These are phyloP conservation scores for Hemicordylus capensis DNA, from an alignment of 2,113 vertebrate genomes.

Conservation along the genomic window DNA sequence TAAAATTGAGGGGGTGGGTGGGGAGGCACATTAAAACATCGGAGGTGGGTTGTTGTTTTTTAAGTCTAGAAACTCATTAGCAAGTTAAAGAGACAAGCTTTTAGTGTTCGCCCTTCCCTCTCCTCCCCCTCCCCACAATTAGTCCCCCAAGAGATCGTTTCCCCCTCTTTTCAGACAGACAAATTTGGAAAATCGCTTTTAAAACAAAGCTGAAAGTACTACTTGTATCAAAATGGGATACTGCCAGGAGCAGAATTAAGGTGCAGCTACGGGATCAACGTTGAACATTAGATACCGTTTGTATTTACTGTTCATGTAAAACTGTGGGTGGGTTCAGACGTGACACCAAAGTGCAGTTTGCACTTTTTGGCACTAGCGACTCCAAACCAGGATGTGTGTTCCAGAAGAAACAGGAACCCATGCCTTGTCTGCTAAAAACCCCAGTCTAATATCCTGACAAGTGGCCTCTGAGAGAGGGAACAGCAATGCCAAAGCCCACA, in stretches of 20 bases:
- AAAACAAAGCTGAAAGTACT: slow-evolving; percentile 39
- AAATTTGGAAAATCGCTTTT: slow-evolving; percentile 50
- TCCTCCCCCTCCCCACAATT: neutral
- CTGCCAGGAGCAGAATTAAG: neutral
- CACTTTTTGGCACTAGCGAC: neutral
- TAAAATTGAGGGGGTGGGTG: slow-evolving; percentile 36
- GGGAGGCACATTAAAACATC: slow-evolving; percentile 41
- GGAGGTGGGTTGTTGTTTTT: slow-evolving; percentile 26
- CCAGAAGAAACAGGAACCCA: neutral
- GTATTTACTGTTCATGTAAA: slow-evolving; percentile 21
- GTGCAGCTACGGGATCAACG: neutral
- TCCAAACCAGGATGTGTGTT: neutral
- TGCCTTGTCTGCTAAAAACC: neutral
- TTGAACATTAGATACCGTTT: neutral
- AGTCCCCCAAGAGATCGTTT: slow-evolving; percentile 40
- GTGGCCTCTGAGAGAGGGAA: too few species aligned
- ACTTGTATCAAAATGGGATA: slow-evolving; percentile 13
- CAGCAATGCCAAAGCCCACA: neutral
- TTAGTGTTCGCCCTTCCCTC: slow-evolving; percentile 37
- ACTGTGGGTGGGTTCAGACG: neutral
- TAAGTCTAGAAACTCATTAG: slow-evolving; percentile 58
- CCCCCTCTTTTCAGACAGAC: slow-evolving; percentile 16
- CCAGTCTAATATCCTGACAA: neutral
- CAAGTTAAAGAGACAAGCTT: slow-evolving; percentile 60
- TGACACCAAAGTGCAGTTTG: neutral